Evolutionary conservation across 2,888 invertebrate species (phyloP), one percentile per base, ranked within the genome.

Genomic region (Diadegma fenestrale): DNA sequence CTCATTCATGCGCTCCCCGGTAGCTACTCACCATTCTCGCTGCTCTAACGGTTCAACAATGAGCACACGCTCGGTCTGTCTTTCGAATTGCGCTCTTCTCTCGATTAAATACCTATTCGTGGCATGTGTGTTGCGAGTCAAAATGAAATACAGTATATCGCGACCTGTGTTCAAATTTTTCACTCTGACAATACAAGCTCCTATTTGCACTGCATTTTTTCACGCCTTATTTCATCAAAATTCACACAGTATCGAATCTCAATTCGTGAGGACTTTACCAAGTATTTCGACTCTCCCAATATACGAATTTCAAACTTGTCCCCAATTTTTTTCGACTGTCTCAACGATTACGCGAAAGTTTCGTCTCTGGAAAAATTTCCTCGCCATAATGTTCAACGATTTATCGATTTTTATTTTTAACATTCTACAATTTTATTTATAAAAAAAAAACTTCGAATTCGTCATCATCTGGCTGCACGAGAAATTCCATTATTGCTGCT

Each of bases 21-120:
- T 51, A 33, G 33, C 63, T 64, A 76, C 54, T 84, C 43, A 64
- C 80, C 30, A 63, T 58, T 69, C n/a, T n/a, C 63, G 33, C 76
- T 48, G 33, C 54, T 72, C 80, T 84, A 84, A 84, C 84, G 84
- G 80, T 80, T 77, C 84, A 77, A 84, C 84, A 80, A 84, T 73
- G 76, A 69, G 64, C 71, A 76, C 84, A 84, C 80, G 63, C 75
- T 75, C 69, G 26, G 80, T 68, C 61, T 43, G 66, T 69, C 73
- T 69, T 68, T 79, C 61, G 45, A 76, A 80, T 80, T 51, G 68
- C 72, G 30, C 63, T 66, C 41, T 54, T 37, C 37, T 73, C 64
- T 37, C 17, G 22, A 72, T 69, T 78, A 43, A 77, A 77, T 81
- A 26, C 75, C 48, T 68, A 58, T 45, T 45, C 54, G 45, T 71